phyloP scores from a whole-genome alignment of 1,140 invertebrate genomes.

The Branchinecta lindahli region DNA sequence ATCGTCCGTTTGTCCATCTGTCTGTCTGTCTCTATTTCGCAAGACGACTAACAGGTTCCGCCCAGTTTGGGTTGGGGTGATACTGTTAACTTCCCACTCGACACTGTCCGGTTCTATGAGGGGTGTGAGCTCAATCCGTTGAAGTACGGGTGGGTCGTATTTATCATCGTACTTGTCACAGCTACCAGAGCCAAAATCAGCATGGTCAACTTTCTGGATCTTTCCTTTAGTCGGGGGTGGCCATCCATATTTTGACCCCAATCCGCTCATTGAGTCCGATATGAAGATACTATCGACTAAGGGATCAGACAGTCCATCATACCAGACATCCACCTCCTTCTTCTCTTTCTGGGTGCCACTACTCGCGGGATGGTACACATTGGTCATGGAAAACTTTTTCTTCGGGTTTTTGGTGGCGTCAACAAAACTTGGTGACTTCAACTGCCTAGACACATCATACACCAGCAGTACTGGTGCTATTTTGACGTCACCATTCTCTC shows the following conservation, averaged over 20 bases:
- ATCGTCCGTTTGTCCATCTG: slow-evolving; percentile 13
- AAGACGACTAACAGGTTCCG: slow-evolving; percentile 46
- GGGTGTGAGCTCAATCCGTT: slow-evolving; percentile 26
- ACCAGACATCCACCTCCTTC: background rate
- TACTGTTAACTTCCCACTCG: slow-evolving; percentile 38
- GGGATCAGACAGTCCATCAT: background rate
- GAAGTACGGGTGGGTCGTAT: slow-evolving; percentile 32
- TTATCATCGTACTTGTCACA: background rate
- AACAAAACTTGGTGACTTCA: background rate
- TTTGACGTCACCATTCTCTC: background rate
- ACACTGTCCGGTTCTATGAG: slow-evolving; percentile 28
- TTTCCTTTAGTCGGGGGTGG: background rate
- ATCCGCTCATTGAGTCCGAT: background rate
- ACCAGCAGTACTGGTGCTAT: background rate
- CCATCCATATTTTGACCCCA: background rate
- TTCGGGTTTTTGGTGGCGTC: background rate
- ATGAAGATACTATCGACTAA: background rate
- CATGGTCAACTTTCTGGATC: slow-evolving; percentile 2
- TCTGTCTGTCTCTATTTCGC: slow-evolving; percentile 24
- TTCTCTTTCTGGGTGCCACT: background rate
- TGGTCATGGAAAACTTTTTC: background rate
- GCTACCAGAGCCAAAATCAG: background rate
- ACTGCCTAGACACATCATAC: background rate
- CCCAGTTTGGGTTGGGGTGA: slow-evolving; percentile 45
- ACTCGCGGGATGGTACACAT: background rate